phyloP scores from a whole-genome alignment of 1,140 invertebrate species.

The Adelges cooleyi region DNA sequence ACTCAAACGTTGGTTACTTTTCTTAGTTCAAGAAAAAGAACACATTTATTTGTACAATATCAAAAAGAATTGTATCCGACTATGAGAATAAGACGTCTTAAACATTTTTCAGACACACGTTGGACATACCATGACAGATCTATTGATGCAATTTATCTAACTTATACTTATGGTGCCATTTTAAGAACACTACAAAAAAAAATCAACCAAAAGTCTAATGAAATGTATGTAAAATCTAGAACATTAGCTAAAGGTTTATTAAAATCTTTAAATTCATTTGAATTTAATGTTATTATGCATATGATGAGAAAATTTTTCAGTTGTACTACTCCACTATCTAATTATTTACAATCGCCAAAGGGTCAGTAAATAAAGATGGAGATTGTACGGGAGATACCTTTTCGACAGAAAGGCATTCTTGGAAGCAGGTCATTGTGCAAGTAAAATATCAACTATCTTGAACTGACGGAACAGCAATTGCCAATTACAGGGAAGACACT shows the following conservation, averaged over 20 bases:
- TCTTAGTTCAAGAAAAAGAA: not conserved
- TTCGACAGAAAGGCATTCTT: too few relatives aligned
- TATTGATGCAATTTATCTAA: not conserved
- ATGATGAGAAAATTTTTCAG: not conserved
- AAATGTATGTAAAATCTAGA: not conserved
- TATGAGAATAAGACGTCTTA: not conserved
- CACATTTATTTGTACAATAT: not conserved
- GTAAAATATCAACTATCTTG: too few relatives aligned
- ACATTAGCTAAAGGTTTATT: not conserved
- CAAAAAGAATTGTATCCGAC: not conserved
- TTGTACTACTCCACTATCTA: too few relatives aligned
- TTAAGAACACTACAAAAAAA: not conserved
- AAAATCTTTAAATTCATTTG: slow-evolving; percentile 5
- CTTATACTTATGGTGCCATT: not conserved
- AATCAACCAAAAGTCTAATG: not conserved
- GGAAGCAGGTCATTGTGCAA: too few relatives aligned
- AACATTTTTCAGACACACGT: not conserved
- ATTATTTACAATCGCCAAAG: too few relatives aligned
- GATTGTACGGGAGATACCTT: too few relatives aligned
- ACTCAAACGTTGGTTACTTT: not conserved
- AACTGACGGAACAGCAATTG: too few relatives aligned
- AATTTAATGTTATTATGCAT: not conserved
- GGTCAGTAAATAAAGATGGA: too few relatives aligned
- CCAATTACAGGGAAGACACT: too few relatives aligned
- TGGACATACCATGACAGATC: not conserved